Base-by-base conservation (phyloP, 2,888 invertebrate genomes). In the Drosophila colorata region DNA sequence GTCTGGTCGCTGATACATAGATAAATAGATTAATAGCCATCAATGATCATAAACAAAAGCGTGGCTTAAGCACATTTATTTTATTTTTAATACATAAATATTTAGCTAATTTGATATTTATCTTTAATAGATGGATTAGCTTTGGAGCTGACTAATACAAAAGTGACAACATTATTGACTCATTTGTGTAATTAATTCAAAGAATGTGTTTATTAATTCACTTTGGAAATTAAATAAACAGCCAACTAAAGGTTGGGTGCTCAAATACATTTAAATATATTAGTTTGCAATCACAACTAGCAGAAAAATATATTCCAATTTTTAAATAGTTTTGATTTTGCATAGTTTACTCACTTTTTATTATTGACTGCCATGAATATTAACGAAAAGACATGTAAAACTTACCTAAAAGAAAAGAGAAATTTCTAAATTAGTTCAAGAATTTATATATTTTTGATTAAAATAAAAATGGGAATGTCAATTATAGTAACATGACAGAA, bases 371-470 rank as follows among this genome's bases (percentile, higher is more conserved):
- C 8, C 14, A 18, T 20, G 9, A 11, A 28, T 16, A 9, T 14
- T 6, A 18, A 2, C 9, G 33, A 23, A 37, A 47, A 38, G 0
- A 2, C 2, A 35, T 14, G 31, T 35, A 4, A 4, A 57, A 85
- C 80, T 80, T 80, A 80, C 80, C 80, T 80, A 41, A n/a, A 80
- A 85, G 3, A 38, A 61, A 40, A 44, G n/a, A 31, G 3, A 37
- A 7, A 53, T 14, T 43, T 25, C 25, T 9, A 14, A 31, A 16
- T 23, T 46, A 44, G 25, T 40, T 18, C 35, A 8, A 4, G 13
- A 4, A 41, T 44, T 43, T 11, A 16, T 35, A 20, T 20, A 28
- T 25, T 25, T 13, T 5, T 14, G 3, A 11, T n/a, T 8, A 38
- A 40, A 25, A 28, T 28, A 28, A 8, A 8, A 28, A 28, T 28